Conservation (phyloP, 2,113 vertebrate genomes). For the Hirundichthys speculiger region DNA sequence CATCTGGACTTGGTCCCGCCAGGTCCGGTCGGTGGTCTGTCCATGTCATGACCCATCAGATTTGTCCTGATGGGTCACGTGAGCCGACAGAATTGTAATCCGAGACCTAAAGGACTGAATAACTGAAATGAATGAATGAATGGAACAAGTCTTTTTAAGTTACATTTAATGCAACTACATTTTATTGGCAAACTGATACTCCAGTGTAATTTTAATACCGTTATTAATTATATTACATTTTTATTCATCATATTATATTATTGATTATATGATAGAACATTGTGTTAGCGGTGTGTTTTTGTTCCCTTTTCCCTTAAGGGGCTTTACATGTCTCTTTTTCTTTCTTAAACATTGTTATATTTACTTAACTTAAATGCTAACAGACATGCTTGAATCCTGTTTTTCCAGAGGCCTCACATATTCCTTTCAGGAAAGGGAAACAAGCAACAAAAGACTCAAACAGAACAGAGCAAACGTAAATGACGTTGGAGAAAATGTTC, state of each 20-base stretch:
- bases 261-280: not conserved
- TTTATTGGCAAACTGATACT: not conserved
- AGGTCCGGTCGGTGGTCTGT: too few species aligned
- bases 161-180: not conserved
- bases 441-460: slow-evolving; percentile 60
- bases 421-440: slow-evolving; percentile 77
- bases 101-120: too few species aligned
- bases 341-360: slow-evolving; percentile 5
- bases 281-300: not conserved
- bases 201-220: not conserved
- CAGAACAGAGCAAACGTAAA: slow-evolving; percentile 15
- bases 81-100: too few species aligned
- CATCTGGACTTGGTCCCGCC: not conserved
- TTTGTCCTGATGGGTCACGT: too few species aligned
- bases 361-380: slow-evolving; percentile 28
- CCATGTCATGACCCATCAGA: too few species aligned
- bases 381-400: slow-evolving; percentile 62
- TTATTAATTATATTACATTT: not conserved
- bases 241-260: not conserved
- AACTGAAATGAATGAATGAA: too few species aligned
- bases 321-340: not conserved
- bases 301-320: not conserved
- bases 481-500: slow-evolving; percentile 46
- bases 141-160: too few species aligned
- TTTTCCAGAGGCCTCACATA: slow-evolving; percentile 70